Evolutionary conservation across 1,140 invertebrate genomes (phyloP), one percentile per base, ranked within the genome.

Genomic region (Chymomyza costata): DNA sequence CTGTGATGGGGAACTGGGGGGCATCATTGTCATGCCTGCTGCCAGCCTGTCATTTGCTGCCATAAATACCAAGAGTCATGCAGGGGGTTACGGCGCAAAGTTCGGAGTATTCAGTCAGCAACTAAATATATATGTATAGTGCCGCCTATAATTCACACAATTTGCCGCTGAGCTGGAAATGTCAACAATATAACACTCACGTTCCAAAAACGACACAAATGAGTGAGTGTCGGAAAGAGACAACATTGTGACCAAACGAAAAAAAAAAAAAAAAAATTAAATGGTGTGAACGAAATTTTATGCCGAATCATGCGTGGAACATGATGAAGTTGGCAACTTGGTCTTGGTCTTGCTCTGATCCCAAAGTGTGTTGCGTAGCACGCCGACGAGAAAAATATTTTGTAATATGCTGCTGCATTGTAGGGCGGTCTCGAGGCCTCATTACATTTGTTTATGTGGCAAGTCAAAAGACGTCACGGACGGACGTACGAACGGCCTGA

Each of bases 261-360:
- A n/a, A n/a, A n/a, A n/a, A n/a, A n/a, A n/a, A n/a, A n/a, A n/a
- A n/a, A n/a, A n/a, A n/a, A 80, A 73, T 80, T 61, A 81, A 80
- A 80, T 80, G 73, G 73, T 80, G 73, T 81, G 74, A 80, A 80
- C 53, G 64, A 68, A 80, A 80, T 80, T 80, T 80, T 80, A 80
- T 80, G 73, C 73, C 74, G 74, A 80, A 80, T 80, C 74, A 80
- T 80, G 73, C 74, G 51, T 80, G 74, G 55, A 64, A 80, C 65
- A 80, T 78, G 73, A 78, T 80, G 74, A 80, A 68, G 73, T 54
- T 80, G 73, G 63, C 67, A 40, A 32, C 40, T 39, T 45, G 40
- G 18, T 25, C 44, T 10, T 2, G 45, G 16, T 1, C 5, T 13
- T n/a, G n/a, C n/a, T n/a, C n/a, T n/a, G n/a, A n/a, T 16, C 18